These are phyloP conservation scores for Zaprionus davidi DNA, from an alignment of 1,140 invertebrate genomes.

Conservation along the genomic window DNA sequence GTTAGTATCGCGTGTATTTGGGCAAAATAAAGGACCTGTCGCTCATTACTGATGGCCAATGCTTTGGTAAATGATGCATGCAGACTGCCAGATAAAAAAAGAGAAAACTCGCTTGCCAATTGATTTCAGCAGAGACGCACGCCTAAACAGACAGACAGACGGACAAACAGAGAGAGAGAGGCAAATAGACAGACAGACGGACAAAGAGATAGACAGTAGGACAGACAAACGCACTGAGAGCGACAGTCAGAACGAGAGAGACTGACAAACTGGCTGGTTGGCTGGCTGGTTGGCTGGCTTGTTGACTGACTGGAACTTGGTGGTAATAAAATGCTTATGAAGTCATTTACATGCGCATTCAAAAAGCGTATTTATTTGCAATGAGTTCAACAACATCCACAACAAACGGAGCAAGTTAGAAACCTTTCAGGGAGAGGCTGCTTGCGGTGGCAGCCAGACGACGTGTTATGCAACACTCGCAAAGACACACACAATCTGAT, in stretches of 20 bases:
- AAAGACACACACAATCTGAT: constrained; percentile 9
- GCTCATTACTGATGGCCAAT: constrained; percentile 35
- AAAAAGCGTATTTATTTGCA: constrained; percentile 82
- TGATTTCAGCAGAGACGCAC: constrained; percentile 53
- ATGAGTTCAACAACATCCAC: constrained; percentile 79
- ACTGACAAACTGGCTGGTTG: neutral
- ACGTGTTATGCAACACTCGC: constrained; percentile 36
- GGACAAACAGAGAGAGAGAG: neutral
- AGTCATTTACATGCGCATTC: constrained; percentile 82
- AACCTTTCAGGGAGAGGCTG: neutral
- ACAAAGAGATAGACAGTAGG: neutral
- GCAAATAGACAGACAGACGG: no score
- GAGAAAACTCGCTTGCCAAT: constrained; percentile 33
- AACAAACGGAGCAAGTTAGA: constrained; percentile 54
- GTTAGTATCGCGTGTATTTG: constrained; percentile 16
- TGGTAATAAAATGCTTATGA: constrained; percentile 82
- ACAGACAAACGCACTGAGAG: neutral
- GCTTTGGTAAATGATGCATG: constrained; percentile 22
- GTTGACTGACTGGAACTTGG: constrained; percentile 41
- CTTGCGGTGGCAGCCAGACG: constrained; percentile 8
- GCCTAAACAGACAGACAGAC: neutral
- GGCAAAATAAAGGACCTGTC: constrained; percentile 1
- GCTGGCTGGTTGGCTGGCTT: neutral
- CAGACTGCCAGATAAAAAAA: neutral
- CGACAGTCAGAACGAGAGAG: no score